Evolutionary conservation across 1,140 invertebrate genomes (phyloP).

Genomic region (Drosophila santomea): DNA sequence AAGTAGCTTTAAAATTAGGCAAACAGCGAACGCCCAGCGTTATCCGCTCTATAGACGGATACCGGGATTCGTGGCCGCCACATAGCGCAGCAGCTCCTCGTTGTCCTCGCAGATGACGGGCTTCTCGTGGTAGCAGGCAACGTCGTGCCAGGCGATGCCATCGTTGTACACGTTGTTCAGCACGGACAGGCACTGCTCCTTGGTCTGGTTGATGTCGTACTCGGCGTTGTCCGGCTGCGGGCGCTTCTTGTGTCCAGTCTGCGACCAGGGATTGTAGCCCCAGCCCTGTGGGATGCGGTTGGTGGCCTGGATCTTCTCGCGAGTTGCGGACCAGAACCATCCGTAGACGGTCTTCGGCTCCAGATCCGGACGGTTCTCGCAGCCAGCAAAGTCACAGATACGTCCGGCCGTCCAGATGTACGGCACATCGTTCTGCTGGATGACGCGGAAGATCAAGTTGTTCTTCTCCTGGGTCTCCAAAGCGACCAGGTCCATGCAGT

Average conservation of each 20-base stretch:
- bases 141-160: constrained; percentile 96
- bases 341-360: constrained; percentile 94
- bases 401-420: constrained; percentile 97
- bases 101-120: constrained; percentile 95
- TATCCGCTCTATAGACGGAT: constrained; percentile 88
- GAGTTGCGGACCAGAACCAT: constrained; percentile 97
- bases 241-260: constrained; percentile 94
- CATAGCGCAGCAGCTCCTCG: constrained; percentile 93
- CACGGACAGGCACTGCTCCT: constrained; percentile 93
- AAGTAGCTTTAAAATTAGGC: constrained; percentile 83
- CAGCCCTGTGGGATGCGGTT: constrained; percentile 88
- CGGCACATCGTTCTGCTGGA: constrained; percentile 94
- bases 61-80: constrained; percentile 91
- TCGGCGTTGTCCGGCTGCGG: constrained; percentile 96
- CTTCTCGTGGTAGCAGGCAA: constrained; percentile 96
- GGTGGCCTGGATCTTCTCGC: constrained; percentile 94
- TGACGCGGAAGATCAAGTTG: constrained; percentile 93
- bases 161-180: constrained; percentile 96
- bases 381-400: constrained; percentile 96
- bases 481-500: constrained; percentile 96
- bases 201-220: constrained; percentile 95
- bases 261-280: constrained; percentile 93
- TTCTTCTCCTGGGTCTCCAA: constrained; percentile 95
- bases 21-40: constrained; percentile 59
- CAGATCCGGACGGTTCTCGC: constrained; percentile 92